These are phyloP conservation scores for Catocala nupta DNA, from an alignment of 2,888 invertebrate genomes.

Conservation along the genomic window DNA sequence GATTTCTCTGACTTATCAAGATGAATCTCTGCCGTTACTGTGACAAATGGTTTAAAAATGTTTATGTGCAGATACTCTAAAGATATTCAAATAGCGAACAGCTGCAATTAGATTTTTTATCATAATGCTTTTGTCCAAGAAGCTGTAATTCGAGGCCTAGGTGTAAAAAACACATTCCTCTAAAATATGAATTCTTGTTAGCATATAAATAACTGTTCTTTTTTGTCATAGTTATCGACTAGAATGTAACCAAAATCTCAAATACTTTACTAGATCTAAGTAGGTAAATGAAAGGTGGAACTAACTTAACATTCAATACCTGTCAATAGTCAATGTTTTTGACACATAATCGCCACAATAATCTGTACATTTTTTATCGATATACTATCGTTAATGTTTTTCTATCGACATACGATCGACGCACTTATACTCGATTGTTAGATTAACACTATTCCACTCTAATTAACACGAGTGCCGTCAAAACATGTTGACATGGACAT, in stretches of 20 bases:
- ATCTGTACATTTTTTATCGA: constrained; percentile 38
- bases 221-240: too few relatives aligned
- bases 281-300: constrained; percentile 28
- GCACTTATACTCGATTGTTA: constrained; percentile 17
- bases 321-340: constrained; percentile 30
- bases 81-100: too few relatives aligned
- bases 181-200: too few relatives aligned
- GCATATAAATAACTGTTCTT: too few relatives aligned
- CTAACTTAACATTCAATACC: constrained; percentile 22
- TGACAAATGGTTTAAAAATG: too few relatives aligned
- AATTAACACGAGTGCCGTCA: constrained; percentile 40
- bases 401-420: constrained; percentile 36
- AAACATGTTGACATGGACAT: constrained; percentile 34
- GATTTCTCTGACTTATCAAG: too few relatives aligned
- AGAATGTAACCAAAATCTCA: constrained; percentile 1
- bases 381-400: constrained; percentile 23
- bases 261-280: constrained; percentile 7
- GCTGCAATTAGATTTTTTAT: too few relatives aligned
- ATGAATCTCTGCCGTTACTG: too few relatives aligned
- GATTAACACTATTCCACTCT: constrained; percentile 43
- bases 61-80: too few relatives aligned
- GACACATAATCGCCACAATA: constrained; percentile 24
- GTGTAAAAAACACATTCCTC: too few relatives aligned
- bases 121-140: too few relatives aligned
- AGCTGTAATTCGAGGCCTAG: too few relatives aligned